Evolutionary conservation across 2,797 vertebrate genomes (phyloP).

Genomic region (Sebastes aleutianus): DNA sequence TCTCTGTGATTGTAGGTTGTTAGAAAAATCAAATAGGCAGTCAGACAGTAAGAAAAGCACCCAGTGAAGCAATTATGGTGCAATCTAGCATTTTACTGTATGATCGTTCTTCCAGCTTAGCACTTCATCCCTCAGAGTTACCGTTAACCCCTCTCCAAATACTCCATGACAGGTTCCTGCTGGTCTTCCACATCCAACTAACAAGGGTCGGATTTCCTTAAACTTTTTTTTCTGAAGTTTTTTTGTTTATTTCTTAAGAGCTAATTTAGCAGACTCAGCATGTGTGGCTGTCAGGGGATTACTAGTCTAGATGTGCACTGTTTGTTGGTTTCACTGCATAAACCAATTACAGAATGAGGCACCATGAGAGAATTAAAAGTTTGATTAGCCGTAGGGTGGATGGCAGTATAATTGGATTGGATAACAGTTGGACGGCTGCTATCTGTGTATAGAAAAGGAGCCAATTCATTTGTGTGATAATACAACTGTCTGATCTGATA

Average conservation of each 20-base stretch:
- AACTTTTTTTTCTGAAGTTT: conserved; percentile 29
- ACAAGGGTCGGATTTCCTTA: conserved; percentile 13
- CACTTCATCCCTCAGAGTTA: conserved; percentile 29
- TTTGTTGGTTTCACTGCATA: conserved; percentile 62
- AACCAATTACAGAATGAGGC: conserved; percentile 63
- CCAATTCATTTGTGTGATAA: not conserved
- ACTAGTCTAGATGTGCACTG: conserved; percentile 35
- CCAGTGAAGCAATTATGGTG: conserved; percentile 25
- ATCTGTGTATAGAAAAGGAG: conserved; percentile 8
- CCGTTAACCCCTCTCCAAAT: conserved; percentile 47
- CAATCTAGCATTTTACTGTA: conserved; percentile 36
- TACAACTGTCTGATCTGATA: not conserved
- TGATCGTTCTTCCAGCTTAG: conserved; percentile 25
- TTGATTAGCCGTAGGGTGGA: conserved; percentile 54
- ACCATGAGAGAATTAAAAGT: conserved; percentile 64
- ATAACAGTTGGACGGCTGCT: conserved; percentile 28
- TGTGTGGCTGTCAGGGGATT: conserved; percentile 54
- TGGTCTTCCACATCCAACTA: not conserved
- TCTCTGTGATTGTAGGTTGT: conserved; percentile 19
- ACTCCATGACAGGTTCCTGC: conserved; percentile 26
- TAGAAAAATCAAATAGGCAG: conserved; percentile 23
- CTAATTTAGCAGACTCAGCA: conserved; percentile 49
- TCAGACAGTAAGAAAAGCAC: conserved; percentile 15
- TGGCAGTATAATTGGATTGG: conserved; percentile 53
- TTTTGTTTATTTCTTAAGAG: conserved; percentile 28